phyloP scores from a whole-genome alignment of 2,888 invertebrate species.

The Halocaridina rubra region DNA sequence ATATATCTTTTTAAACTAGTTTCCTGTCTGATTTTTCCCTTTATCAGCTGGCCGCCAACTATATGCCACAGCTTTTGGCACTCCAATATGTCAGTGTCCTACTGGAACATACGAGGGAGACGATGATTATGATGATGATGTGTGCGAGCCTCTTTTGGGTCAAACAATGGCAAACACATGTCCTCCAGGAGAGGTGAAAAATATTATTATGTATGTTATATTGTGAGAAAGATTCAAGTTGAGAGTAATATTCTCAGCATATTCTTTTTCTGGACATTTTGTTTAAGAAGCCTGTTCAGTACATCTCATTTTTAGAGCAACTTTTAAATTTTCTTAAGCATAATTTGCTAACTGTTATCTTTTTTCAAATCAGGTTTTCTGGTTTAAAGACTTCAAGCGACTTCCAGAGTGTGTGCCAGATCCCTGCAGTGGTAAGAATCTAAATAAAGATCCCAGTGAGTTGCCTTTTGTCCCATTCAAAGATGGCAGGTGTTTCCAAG shows the following conservation, averaged over 20 bases:
- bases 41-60: not conserved
- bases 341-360: too few relatives aligned
- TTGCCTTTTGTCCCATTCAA: constrained; percentile 53
- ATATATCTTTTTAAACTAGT: too few relatives aligned
- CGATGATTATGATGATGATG: constrained; percentile 56
- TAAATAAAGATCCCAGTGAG: constrained; percentile 42
- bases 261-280: too few relatives aligned
- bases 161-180: constrained; percentile 40
- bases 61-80: constrained; percentile 39
- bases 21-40: not conserved
- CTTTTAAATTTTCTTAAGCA: too few relatives aligned
- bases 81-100: constrained; percentile 61
- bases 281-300: too few relatives aligned
- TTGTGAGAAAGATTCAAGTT: too few relatives aligned
- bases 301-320: too few relatives aligned
- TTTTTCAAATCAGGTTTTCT: constrained; percentile 43
- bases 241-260: too few relatives aligned
- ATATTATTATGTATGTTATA: too few relatives aligned
- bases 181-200: constrained; percentile 20
- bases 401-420: constrained; percentile 61
- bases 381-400: constrained; percentile 55
- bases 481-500: constrained; percentile 57
- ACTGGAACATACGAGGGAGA: constrained; percentile 61
- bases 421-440: constrained; percentile 60
- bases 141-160: constrained; percentile 56